These are phyloP conservation scores for Electrona antarctica DNA, from an alignment of 2,113 vertebrate species.

Conservation along the genomic window DNA sequence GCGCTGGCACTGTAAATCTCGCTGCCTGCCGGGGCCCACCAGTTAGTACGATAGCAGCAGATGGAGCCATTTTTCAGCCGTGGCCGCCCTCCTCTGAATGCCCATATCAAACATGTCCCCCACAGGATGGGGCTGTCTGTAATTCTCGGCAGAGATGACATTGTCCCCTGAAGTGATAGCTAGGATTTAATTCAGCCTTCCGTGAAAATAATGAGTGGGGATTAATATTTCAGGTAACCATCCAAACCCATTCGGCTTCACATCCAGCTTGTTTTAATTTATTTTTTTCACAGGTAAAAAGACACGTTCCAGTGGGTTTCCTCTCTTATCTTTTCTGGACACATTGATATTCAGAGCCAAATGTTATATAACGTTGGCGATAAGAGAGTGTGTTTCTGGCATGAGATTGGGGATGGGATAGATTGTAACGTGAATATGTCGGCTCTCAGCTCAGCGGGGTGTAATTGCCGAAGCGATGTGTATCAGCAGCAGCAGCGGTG, in stretches of 20 bases:
- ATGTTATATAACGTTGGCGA: constrained; percentile 37
- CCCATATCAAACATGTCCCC: constrained; percentile 46
- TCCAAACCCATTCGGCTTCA: constrained; percentile 21
- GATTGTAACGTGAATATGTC: neutral
- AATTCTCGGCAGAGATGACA: constrained; percentile 45
- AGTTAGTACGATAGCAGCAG: constrained; percentile 57
- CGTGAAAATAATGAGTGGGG: constrained; percentile 16
- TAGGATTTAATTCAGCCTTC: constrained; percentile 44
- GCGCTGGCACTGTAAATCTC: neutral
- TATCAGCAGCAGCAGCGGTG: constrained; percentile 42
- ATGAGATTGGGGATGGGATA: constrained; percentile 9
- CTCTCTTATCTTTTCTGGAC: constrained; percentile 59
- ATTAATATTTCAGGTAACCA: constrained; percentile 50
- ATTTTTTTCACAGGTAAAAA: constrained; percentile 9
- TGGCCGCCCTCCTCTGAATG: constrained; percentile 37
- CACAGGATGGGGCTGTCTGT: constrained; percentile 53
- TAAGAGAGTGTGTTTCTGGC: constrained; percentile 32
- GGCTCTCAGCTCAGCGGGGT: neutral
- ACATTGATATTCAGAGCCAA: constrained; percentile 34
- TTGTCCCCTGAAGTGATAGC: constrained; percentile 58
- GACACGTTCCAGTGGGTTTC: constrained; percentile 30
- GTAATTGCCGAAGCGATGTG: constrained; percentile 33
- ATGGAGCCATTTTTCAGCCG: constrained; percentile 72
- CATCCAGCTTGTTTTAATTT: constrained; percentile 6
- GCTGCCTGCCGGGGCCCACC: constrained; percentile 3